These are phyloP conservation scores for Eristalis tenax DNA, from an alignment of 2,888 invertebrate genomes.

Conservation along the genomic window DNA sequence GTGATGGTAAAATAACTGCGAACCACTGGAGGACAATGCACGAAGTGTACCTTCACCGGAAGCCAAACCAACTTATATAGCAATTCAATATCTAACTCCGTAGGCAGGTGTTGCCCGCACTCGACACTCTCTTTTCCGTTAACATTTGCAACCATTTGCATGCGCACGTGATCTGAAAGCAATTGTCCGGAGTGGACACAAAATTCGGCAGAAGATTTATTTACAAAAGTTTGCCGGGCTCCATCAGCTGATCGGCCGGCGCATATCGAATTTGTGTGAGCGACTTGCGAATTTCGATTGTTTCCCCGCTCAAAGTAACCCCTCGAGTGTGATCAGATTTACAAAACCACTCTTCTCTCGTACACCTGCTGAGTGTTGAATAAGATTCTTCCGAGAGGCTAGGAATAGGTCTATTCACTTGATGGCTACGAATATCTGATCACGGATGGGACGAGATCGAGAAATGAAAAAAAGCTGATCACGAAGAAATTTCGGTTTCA, in stretches of 20 bases:
- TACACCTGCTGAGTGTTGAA: not conserved
- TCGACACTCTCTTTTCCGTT: constrained; percentile 23
- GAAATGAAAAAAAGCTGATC: not conserved
- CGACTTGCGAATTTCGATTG: constrained; percentile 8
- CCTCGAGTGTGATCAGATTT: constrained; percentile 19
- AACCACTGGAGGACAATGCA: not conserved
- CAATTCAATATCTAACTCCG: not conserved
- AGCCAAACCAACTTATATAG: constrained; percentile 49
- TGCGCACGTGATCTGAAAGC: constrained; percentile 54
- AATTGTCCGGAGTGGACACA: not conserved
- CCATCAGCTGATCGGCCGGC: constrained; percentile 46
- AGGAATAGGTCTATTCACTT: not conserved
- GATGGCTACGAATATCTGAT: not conserved
- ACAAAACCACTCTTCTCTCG: not conserved
- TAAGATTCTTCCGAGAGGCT: not conserved
- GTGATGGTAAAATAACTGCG: not conserved
- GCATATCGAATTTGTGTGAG: constrained; percentile 18
- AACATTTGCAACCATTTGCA: constrained; percentile 39
- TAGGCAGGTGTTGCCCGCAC: constrained; percentile 9
- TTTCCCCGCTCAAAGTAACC: not conserved
- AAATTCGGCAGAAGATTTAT: constrained; percentile 30
- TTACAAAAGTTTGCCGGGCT: constrained; percentile 12
- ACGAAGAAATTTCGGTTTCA: not conserved
- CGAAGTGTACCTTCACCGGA: constrained; percentile 35
- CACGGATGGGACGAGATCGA: not conserved